Conservation (phyloP, 2,113 vertebrate genomes). For the Daubentonia madagascariensis region DNA sequence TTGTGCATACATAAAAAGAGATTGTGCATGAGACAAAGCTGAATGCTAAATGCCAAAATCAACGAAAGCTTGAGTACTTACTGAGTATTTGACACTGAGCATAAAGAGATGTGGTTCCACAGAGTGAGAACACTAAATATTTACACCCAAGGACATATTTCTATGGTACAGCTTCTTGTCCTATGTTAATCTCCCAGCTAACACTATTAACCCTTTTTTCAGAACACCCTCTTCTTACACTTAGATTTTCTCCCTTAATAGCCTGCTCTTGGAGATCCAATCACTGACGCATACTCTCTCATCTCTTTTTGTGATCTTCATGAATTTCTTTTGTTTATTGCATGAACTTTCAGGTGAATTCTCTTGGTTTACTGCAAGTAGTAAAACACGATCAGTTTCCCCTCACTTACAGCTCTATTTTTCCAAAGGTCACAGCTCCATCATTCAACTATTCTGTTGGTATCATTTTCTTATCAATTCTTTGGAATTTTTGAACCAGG, state of each 20-base stretch:
- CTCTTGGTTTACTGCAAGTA: background rate
- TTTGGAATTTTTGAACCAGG: background rate
- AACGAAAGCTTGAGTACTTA: background rate
- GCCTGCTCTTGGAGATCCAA: background rate
- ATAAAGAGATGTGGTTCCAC: conserved; percentile 29
- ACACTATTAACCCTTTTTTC: background rate
- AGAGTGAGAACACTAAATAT: conserved; percentile 9
- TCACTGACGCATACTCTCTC: background rate
- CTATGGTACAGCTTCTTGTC: background rate
- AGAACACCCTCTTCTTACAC: background rate
- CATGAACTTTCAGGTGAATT: conserved; percentile 5
- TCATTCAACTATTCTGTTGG: background rate
- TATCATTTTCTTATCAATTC: conserved; percentile 5
- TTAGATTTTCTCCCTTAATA: background rate
- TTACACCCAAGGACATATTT: background rate
- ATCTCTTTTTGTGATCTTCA: background rate
- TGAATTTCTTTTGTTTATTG: conserved; percentile 14
- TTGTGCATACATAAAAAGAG: conserved; percentile 23
- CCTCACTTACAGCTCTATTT: background rate
- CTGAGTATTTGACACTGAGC: conserved; percentile 20
- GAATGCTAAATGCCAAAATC: conserved; percentile 18
- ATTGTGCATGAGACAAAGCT: background rate
- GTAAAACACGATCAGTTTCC: background rate
- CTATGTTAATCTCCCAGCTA: background rate
- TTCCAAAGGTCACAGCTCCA: background rate